Base-by-base conservation (phyloP, 2,888 invertebrate genomes). In the Amblyjoppa fuscipennis region DNA sequence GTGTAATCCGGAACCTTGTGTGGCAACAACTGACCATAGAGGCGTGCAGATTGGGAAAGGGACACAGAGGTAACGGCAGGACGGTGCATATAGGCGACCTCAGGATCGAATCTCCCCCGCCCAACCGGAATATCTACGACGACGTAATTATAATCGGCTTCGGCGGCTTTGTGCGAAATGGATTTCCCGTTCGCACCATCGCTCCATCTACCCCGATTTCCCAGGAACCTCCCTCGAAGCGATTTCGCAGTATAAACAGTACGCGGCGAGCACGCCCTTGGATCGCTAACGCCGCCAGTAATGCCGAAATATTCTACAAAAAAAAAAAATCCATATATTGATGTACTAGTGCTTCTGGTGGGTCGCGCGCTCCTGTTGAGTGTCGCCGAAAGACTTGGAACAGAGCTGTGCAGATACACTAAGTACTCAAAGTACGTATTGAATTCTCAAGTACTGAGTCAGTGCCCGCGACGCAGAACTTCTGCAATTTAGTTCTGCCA, bases 71-170 rank as follows among this genome's bases (percentile, higher is more conserved):
- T 51, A 59, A 74, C 41, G 61, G 59, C 51, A 59, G 49, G 61
- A 31, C 31, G 71, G 56, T 49, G 71, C 16, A 16, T 56, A 76
- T 56, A 80, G 49, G 20, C 49, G 49, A 49, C 66, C 59, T 41
- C 20, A 34, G 75, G 61, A 53, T 75, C 31, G 28, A 11, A 51
- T 64, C 20, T 41, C 64, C 59, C 5, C 66, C 70, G 45, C 80
- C 56, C 41, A 68, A 53, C 68, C 56, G 11, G 59, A 20, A 84
- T 74, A 73, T 49, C 81, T 53, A 59, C 61, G 34, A 69, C 81
- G 77, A 76, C 66, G 53, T 74, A 77, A 84, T 84, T 81, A 80
- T 81, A 77, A 84, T 81, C 77, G 73, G 70, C 76, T 77, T 64
- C 68, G 51, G 69, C 69, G 77, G 73, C 81, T 81, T 77, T 59